A percentile compares a stretch with the other conserved stretches of the same genome.
Evolutionary conservation across 2,888 invertebrate genomes (phyloP).

Genomic region (Stratiomys singularior): DNA sequence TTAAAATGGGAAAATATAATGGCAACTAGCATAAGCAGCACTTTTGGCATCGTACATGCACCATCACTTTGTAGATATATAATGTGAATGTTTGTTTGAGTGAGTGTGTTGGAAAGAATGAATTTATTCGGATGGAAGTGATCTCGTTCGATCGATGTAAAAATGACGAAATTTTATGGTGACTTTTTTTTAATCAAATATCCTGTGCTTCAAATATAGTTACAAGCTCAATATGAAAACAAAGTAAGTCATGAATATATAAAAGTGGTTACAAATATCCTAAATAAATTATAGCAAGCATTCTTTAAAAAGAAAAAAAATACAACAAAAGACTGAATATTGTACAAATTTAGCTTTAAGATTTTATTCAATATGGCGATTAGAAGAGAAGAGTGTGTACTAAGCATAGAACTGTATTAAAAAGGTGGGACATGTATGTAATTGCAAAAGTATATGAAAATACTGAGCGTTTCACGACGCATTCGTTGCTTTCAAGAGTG

Average conservation of each 20-base stretch:
- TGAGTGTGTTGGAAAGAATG: background rate
- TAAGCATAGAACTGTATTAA: background rate
- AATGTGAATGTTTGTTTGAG: background rate
- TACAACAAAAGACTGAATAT: too few species aligned
- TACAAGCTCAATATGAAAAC: too few species aligned
- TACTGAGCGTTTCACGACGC: background rate
- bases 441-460: conserved; percentile 21
- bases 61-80: conserved; percentile 23
- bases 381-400: too few species aligned
- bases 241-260: too few species aligned
- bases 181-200: background rate
- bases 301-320: too few species aligned
- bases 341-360: too few species aligned
- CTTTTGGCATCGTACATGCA: conserved; percentile 44
- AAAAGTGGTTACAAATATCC: too few species aligned
- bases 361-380: too few species aligned
- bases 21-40: conserved; percentile 3
- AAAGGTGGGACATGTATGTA: conserved; percentile 26
- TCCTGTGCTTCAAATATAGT: too few species aligned
- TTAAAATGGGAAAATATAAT: conserved; percentile 9
- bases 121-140: background rate
- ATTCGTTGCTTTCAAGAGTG: too few species aligned
- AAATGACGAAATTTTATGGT: background rate
- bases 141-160: too few species aligned
- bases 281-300: too few species aligned